A percentile compares a stretch with the other conserved stretches of the same genome.
Evolutionary conservation across 1,140 invertebrate species (phyloP).

Genomic region (Danaus plexippus): DNA sequence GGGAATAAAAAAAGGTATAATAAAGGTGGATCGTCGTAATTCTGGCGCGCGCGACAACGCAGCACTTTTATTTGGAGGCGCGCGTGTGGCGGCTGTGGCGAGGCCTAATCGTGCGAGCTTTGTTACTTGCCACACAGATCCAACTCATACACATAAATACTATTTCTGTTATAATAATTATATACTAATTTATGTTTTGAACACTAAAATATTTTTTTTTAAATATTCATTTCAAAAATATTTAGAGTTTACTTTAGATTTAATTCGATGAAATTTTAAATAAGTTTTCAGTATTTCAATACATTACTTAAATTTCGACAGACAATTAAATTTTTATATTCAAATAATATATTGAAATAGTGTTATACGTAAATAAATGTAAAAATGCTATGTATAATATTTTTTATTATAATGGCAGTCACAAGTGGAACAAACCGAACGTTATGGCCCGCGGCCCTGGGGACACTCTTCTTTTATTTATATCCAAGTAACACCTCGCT

Average conservation of each 20-base stretch:
- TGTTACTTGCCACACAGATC: conserved; percentile 36
- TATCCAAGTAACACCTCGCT: conserved; percentile 46
- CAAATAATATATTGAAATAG: too few species aligned
- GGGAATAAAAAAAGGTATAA: conserved; percentile 67
- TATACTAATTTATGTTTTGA: too few species aligned
- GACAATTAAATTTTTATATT: too few species aligned
- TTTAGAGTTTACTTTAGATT: too few species aligned
- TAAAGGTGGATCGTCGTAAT: conserved; percentile 66
- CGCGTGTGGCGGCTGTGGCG: conserved; percentile 49
- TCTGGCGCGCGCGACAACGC: conserved; percentile 66
- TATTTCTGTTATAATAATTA: too few species aligned
- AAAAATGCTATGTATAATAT: too few species aligned
- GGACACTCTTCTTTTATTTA: conserved; percentile 62
- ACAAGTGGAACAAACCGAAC: conserved; percentile 30
- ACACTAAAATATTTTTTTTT: too few species aligned
- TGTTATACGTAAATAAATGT: too few species aligned
- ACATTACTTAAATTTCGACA: too few species aligned
- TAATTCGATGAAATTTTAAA: too few species aligned
- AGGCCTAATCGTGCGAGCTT: conserved; percentile 56
- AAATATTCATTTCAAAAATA: too few species aligned
- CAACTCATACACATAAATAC: not conserved
- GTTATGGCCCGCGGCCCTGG: conserved; percentile 47
- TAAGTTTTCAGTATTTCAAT: too few species aligned
- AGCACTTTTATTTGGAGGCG: conserved; percentile 65
- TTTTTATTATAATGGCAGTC: conserved; percentile 1